Percentiles rank a stretch among this genome's conserved stretches.
Evolutionary conservation across 1,140 invertebrate species (phyloP).

Genomic region (Polyergus mexicanus): DNA sequence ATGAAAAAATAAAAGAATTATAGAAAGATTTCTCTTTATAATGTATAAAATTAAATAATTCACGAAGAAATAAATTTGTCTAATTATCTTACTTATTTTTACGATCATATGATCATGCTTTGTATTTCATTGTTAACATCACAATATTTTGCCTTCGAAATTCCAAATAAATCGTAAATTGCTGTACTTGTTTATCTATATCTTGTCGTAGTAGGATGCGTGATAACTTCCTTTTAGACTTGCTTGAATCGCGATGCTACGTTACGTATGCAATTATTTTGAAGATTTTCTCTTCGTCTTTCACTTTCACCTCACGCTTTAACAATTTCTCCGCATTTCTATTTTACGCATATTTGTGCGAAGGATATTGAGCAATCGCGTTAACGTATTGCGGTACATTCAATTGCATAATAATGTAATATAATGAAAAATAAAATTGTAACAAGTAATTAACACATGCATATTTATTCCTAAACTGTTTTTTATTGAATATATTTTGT

Average conservation of each 20-base stretch:
- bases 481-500: neutral
- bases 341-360: neutral
- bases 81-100: neutral
- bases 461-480: neutral
- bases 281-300: neutral
- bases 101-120: neutral
- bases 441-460: neutral
- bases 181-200: neutral
- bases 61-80: neutral
- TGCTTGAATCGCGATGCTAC: neutral
- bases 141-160: neutral
- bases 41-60: neutral
- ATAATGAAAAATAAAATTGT: neutral
- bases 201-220: conserved; percentile 21
- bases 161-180: neutral
- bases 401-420: conserved; percentile 19
- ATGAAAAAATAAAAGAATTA: neutral
- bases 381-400: neutral
- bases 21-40: neutral
- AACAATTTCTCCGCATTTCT: conserved; percentile 25
- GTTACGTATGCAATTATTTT: neutral
- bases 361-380: neutral
- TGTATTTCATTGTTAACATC: neutral
- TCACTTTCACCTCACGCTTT: conserved; percentile 6
- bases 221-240: conserved; percentile 7